phyloP scores from a whole-genome alignment of 37 sponge, comb jelly and placozoan species.

The Oopsacas minuta region DNA sequence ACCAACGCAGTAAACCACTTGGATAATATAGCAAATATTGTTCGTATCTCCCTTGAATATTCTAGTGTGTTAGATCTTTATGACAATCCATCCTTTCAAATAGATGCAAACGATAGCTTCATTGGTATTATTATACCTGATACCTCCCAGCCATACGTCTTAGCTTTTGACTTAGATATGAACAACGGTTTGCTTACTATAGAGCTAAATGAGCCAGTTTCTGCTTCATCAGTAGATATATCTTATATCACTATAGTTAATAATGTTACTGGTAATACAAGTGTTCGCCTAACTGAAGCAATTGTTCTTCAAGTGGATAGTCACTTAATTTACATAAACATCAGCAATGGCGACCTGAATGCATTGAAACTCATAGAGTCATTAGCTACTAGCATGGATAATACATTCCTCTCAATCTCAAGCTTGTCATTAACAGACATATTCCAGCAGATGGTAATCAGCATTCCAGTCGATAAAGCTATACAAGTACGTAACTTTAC shows the following conservation, averaged over 20 bases:
- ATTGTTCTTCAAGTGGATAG: slow-evolving; percentile 24
- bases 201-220: slow-evolving; percentile 62
- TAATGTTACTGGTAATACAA: slow-evolving; percentile 37
- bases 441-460: slow-evolving; percentile 20
- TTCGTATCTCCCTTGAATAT: neutral
- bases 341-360: slow-evolving; percentile 37
- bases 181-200: slow-evolving; percentile 56
- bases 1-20: neutral
- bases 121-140: slow-evolving; percentile 35
- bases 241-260: slow-evolving; percentile 36
- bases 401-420: slow-evolving; percentile 36
- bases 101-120: neutral
- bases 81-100: neutral
- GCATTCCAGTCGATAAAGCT: neutral
- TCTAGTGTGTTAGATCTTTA: neutral
- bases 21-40: neutral
- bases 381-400: slow-evolving; percentile 34
- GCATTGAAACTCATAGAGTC: slow-evolving; percentile 39
- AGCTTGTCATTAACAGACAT: slow-evolving; percentile 38
- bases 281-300: slow-evolving; percentile 22
- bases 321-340: slow-evolving; percentile 21
- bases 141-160: slow-evolving; percentile 26
- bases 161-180: slow-evolving; percentile 64
- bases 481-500: slow-evolving; percentile 16
- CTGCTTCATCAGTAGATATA: slow-evolving; percentile 30